phyloP scores from a whole-genome alignment of 1,140 invertebrate genomes.

The Archivesica marissinica region DNA sequence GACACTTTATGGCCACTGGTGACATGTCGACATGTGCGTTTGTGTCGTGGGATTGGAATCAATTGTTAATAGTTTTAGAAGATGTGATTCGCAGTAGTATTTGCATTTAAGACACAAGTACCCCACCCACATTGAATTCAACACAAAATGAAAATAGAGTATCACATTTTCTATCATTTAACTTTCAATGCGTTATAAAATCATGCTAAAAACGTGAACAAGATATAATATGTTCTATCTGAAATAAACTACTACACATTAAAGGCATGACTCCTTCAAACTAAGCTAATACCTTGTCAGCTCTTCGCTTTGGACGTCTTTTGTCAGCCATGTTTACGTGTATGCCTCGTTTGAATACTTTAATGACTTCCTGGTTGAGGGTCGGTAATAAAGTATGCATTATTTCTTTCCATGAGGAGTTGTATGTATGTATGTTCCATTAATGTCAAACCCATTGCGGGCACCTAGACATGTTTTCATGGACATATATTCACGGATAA shows the following conservation, averaged over 20 bases:
- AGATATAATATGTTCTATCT: neutral
- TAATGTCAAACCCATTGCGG: too few species aligned
- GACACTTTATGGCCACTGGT: too few species aligned
- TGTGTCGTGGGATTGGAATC: too few species aligned
- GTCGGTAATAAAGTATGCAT: neutral
- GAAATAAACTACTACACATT: neutral
- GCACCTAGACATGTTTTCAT: too few species aligned
- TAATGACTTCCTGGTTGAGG: constrained; percentile 28
- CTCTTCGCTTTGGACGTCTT: constrained; percentile 60
- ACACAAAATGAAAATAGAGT: too few species aligned
- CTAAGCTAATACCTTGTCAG: constrained; percentile 55
- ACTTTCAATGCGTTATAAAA: neutral
- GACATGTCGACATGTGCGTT: too few species aligned
- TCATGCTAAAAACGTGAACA: neutral
- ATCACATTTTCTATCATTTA: too few species aligned
- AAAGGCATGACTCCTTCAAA: neutral
- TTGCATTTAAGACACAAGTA: neutral
- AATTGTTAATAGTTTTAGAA: too few species aligned
- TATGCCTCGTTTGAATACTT: constrained; percentile 52
- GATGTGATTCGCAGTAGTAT: too few species aligned
- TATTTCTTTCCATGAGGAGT: too few species aligned
- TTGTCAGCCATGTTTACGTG: constrained; percentile 71
- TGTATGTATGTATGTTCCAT: too few species aligned
- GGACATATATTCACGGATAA: too few species aligned
- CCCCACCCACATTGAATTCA: constrained; percentile 7